Conservation (phyloP, 2,113 vertebrate species). For the Sminthopsis crassicaudata region DNA sequence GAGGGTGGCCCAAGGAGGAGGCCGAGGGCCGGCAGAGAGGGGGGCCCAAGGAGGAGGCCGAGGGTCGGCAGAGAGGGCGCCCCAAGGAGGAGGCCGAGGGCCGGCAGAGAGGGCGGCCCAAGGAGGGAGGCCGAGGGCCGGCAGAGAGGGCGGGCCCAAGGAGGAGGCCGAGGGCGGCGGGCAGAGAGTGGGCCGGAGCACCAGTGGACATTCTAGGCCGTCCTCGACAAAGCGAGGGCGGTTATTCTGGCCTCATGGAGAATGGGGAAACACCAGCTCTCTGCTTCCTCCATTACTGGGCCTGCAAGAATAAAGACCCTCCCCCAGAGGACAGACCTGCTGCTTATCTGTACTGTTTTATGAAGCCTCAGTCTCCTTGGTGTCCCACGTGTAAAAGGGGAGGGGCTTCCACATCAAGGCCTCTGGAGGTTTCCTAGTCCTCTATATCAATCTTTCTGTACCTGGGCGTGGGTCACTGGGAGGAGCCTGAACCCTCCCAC, state of each 20-base stretch:
- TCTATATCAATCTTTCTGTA: neutral
- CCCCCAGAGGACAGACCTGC: neutral
- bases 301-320: neutral
- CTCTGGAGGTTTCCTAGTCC: neutral
- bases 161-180: too few relatives aligned
- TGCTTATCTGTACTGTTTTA: neutral
- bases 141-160: neutral
- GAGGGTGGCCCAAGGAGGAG: too few relatives aligned
- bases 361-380: neutral
- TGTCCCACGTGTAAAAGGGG: neutral
- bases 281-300: neutral
- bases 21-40: too few relatives aligned
- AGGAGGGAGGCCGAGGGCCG: neutral
- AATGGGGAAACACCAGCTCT: neutral
- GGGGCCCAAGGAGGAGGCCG: too few relatives aligned
- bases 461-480: neutral
- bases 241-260: neutral
- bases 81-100: too few relatives aligned
- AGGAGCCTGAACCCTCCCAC: neutral
- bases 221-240: slow-evolving; percentile 4
- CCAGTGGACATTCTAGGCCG: neutral
- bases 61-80: too few relatives aligned
- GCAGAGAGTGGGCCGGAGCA: neutral
- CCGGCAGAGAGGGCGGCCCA: too few relatives aligned
- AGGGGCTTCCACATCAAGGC: neutral